Conservation (phyloP, 2,888 invertebrate genomes). For the Epinotia bilunana region DNA sequence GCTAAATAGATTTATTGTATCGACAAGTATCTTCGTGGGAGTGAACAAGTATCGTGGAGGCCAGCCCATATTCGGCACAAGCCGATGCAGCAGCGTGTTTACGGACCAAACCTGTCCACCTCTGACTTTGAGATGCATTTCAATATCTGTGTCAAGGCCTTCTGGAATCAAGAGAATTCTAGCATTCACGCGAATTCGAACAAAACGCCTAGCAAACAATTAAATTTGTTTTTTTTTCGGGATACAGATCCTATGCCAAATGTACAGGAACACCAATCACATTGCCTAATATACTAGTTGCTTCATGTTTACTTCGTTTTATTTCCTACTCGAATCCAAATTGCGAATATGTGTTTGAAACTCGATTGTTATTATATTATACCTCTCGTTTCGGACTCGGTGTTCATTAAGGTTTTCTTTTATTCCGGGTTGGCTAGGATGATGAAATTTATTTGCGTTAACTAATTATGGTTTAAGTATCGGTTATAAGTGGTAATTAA, state of each 20-base stretch:
- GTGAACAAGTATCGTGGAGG: conserved; percentile 29
- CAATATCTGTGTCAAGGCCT: conserved; percentile 67
- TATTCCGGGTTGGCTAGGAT: too few relatives aligned
- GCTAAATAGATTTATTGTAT: conserved; percentile 36
- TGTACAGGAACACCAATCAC: too few relatives aligned
- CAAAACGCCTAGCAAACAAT: neutral
- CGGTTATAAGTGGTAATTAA: neutral
- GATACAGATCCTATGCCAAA: too few relatives aligned
- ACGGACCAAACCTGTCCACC: conserved; percentile 54
- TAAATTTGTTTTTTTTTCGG: too few relatives aligned
- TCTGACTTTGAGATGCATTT: conserved; percentile 65
- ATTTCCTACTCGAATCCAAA: too few relatives aligned
- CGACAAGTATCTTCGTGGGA: conserved; percentile 37
- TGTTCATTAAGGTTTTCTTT: too few relatives aligned
- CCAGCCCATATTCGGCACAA: conserved; percentile 57
- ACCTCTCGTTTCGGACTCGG: too few relatives aligned
- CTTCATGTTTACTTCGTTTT: too few relatives aligned
- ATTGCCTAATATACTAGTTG: too few relatives aligned
- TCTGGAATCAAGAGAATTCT: conserved; percentile 41
- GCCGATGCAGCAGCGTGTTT: conserved; percentile 57
- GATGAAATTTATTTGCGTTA: neutral
- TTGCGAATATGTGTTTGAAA: too few relatives aligned
- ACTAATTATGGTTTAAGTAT: neutral
- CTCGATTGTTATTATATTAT: too few relatives aligned
- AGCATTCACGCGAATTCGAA: conserved; percentile 32